Conservation (phyloP, 2,888 invertebrate species). For the Acleris cristana region DNA sequence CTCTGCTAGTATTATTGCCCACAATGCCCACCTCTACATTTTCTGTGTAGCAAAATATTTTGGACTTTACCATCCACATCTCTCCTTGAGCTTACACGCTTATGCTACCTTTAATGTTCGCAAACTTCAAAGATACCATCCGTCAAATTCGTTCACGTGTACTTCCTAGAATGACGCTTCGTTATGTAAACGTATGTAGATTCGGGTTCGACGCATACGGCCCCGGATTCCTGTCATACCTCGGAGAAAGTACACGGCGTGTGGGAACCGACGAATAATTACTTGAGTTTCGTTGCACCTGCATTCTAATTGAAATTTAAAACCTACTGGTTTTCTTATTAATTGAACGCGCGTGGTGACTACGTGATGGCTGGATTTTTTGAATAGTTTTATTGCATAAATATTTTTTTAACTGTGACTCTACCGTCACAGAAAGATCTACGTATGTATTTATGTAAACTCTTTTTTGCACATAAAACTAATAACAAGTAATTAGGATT, state of each 20-base stretch:
- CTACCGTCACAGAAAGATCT: too few relatives aligned
- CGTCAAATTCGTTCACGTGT: slow-evolving; percentile 32
- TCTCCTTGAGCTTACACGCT: slow-evolving; percentile 15
- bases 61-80: slow-evolving; percentile 15
- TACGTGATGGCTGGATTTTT: background rate
- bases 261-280: slow-evolving; percentile 34
- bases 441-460: too few relatives aligned
- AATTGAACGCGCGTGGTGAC: slow-evolving; percentile 16
- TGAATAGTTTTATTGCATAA: background rate
- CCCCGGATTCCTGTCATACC: slow-evolving; percentile 25
- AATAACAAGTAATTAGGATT: too few relatives aligned
- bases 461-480: too few relatives aligned
- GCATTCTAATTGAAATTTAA: slow-evolving; percentile 36
- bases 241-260: slow-evolving; percentile 20
- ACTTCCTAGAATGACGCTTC: slow-evolving; percentile 10
- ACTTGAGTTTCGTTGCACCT: slow-evolving; percentile 25
- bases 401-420: too few relatives aligned
- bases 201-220: slow-evolving; percentile 14
- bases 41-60: background rate
- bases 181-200: slow-evolving; percentile 35
- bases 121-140: slow-evolving; percentile 19
- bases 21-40: too few relatives aligned
- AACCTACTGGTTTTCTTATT: slow-evolving; percentile 16
- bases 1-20: too few relatives aligned
- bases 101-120: slow-evolving; percentile 13